phyloP scores from a whole-genome alignment of 2,797 vertebrate species.

The Tragopan temminckii region DNA sequence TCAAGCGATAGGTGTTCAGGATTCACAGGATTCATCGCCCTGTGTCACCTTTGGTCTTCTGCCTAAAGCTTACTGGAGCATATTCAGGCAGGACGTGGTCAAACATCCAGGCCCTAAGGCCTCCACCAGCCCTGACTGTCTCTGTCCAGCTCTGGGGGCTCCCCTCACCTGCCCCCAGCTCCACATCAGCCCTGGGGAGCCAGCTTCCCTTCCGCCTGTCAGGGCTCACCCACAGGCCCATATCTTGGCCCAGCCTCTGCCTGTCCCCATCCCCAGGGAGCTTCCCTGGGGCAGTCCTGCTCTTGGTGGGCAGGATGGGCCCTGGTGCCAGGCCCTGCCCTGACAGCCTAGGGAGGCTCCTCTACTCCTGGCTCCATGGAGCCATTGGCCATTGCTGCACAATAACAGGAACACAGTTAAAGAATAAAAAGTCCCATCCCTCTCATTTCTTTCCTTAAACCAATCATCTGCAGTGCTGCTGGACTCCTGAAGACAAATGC shows the following conservation, averaged over 20 bases:
- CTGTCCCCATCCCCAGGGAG: background rate
- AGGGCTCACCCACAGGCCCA: rapidly evolving
- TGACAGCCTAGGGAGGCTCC: background rate
- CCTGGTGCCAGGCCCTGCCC: background rate
- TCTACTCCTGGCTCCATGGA: background rate
- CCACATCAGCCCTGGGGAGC: background rate
- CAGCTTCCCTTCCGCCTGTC: background rate
- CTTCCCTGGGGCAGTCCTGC: background rate
- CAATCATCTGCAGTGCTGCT: background rate
- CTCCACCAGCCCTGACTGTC: rapidly evolving
- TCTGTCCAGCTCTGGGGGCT: rapidly evolving
- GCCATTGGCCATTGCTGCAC: background rate
- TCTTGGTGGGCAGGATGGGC: rapidly evolving
- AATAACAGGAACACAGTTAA: background rate
- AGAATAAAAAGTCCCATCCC: background rate
- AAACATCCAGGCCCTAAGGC: rapidly evolving
- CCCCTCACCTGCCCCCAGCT: rapidly evolving
- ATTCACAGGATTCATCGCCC: background rate
- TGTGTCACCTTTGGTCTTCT: background rate
- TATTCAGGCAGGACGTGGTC: background rate
- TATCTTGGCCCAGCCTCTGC: rapidly evolving
- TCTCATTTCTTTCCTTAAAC: background rate
- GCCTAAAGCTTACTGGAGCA: background rate
- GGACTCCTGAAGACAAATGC: background rate
- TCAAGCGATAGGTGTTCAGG: background rate